These are phyloP conservation scores for Athetis lepigone DNA, from an alignment of 2,888 invertebrate genomes.

Conservation along the genomic window DNA sequence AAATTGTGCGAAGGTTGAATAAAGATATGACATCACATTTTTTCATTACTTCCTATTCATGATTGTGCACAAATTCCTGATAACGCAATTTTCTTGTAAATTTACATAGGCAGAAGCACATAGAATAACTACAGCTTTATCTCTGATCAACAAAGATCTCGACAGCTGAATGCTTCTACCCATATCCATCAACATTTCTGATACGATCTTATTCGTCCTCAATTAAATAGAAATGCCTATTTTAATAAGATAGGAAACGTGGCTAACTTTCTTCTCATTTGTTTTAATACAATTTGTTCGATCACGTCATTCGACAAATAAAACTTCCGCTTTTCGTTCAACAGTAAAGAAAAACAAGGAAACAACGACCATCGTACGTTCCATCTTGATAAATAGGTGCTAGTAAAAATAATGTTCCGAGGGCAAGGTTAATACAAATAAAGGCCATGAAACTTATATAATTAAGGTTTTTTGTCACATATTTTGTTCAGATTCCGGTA, in stretches of 20 bases:
- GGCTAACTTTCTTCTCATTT: background rate
- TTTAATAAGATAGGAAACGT: slow-evolving; percentile 3
- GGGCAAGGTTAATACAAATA: slow-evolving; percentile 25
- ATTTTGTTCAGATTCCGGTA: slow-evolving; percentile 31
- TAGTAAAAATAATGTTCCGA: slow-evolving; percentile 24
- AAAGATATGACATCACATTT: too few relatives aligned
- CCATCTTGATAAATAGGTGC: slow-evolving; percentile 24
- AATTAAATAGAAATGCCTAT: slow-evolving; percentile 21
- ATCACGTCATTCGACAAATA: background rate
- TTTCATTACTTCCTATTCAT: slow-evolving; percentile 1
- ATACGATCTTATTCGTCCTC: slow-evolving; percentile 14
- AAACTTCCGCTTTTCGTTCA: slow-evolving; percentile 7
- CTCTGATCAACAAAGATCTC: slow-evolving; percentile 22
- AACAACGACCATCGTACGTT: slow-evolving; percentile 1
- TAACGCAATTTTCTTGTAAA: background rate
- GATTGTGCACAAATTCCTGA: background rate
- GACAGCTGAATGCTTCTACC: slow-evolving; percentile 32
- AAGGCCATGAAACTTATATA: slow-evolving; percentile 1
- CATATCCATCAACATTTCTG: slow-evolving; percentile 23
- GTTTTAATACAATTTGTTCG: slow-evolving; percentile 1
- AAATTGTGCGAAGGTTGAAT: too few relatives aligned
- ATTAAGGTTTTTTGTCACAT: slow-evolving; percentile 20
- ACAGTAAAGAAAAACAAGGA: slow-evolving; percentile 20
- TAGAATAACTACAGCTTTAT: background rate
- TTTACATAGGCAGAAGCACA: slow-evolving; percentile 6